phyloP scores from a whole-genome alignment of 2,888 invertebrate species.

The Steinernema carpocapsae region DNA sequence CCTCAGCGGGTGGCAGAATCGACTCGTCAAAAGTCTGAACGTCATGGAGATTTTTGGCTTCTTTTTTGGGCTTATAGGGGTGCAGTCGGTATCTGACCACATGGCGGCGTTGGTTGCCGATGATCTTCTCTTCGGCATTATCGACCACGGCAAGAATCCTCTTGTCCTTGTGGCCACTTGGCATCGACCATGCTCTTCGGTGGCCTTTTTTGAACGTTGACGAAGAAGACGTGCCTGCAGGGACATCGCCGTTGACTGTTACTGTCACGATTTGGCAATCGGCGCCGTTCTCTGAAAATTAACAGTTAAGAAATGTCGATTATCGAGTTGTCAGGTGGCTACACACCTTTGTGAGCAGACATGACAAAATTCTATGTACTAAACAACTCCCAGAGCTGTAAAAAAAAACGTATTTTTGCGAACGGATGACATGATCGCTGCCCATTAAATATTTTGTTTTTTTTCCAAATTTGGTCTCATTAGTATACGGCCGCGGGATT shows the following conservation, averaged over 20 bases:
- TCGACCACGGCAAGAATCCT: slow-evolving; percentile 63
- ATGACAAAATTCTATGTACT: too few species aligned
- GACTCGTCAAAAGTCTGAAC: slow-evolving; percentile 30
- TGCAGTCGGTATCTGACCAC: slow-evolving; percentile 62
- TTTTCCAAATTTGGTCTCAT: too few species aligned
- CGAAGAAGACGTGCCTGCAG: not conserved
- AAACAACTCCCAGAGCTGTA: too few species aligned
- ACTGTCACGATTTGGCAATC: slow-evolving; percentile 22
- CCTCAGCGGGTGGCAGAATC: slow-evolving; percentile 33
- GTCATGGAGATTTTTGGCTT: not conserved
- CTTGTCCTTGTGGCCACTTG: slow-evolving; percentile 55
- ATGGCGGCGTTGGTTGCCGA: slow-evolving; percentile 45
- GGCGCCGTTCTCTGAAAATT: slow-evolving; percentile 25
- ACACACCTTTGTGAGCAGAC: too few species aligned
- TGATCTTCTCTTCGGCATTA: slow-evolving; percentile 40
- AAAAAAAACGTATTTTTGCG: too few species aligned
- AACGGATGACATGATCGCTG: too few species aligned
- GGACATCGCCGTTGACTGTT: not conserved
- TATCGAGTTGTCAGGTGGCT: too few species aligned
- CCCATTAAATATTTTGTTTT: too few species aligned
- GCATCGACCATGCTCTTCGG: slow-evolving; percentile 67
- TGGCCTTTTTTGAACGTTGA: slow-evolving; percentile 62
- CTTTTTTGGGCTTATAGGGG: slow-evolving; percentile 48
- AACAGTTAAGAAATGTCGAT: too few species aligned
- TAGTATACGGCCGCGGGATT: too few species aligned